A percentile compares a stretch with the other conserved stretches of the same genome.
Evolutionary conservation across 2,113 vertebrate species (phyloP).

Genomic region (Lampris incognitus): DNA sequence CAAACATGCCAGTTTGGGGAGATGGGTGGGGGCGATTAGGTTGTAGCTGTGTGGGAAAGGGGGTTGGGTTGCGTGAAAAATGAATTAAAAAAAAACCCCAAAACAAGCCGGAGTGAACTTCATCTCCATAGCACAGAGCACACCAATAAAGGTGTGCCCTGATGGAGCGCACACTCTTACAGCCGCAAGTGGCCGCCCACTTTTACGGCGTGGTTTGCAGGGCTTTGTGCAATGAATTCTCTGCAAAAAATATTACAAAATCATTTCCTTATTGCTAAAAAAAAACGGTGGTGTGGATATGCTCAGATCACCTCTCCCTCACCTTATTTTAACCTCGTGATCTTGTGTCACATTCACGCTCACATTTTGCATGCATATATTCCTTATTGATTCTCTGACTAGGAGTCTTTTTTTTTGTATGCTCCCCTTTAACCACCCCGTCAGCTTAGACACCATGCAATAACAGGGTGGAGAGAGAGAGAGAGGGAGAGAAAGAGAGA

Average conservation of each 20-base stretch:
- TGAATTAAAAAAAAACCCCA: background rate
- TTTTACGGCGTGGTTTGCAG: constrained; percentile 4
- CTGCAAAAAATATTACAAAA: constrained; percentile 28
- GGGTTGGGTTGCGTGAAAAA: constrained; percentile 7
- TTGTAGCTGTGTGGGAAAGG: constrained; percentile 3
- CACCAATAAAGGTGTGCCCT: constrained; percentile 21
- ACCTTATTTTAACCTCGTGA: constrained; percentile 44
- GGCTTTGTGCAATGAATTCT: constrained; percentile 45
- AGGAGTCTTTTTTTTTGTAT: constrained; percentile 39
- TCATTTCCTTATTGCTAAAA: constrained; percentile 35
- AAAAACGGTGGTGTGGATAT: background rate
- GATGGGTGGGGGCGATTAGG: background rate
- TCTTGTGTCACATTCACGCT: constrained; percentile 26
- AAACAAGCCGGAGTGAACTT: constrained; percentile 16
- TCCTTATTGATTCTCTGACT: constrained; percentile 13
- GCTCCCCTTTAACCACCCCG: constrained; percentile 45
- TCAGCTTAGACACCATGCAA: constrained; percentile 61
- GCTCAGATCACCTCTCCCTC: constrained; percentile 23
- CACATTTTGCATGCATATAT: background rate
- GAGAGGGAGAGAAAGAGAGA: constrained; percentile 12
- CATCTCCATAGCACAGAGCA: constrained; percentile 1
- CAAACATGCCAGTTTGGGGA: too few species aligned
- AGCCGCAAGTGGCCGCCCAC: constrained; percentile 1
- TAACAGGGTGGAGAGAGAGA: constrained; percentile 58
- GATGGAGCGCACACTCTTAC: constrained; percentile 11